Conservation (phyloP, 2,797 vertebrate species). For the Eospalax fontanierii region DNA sequence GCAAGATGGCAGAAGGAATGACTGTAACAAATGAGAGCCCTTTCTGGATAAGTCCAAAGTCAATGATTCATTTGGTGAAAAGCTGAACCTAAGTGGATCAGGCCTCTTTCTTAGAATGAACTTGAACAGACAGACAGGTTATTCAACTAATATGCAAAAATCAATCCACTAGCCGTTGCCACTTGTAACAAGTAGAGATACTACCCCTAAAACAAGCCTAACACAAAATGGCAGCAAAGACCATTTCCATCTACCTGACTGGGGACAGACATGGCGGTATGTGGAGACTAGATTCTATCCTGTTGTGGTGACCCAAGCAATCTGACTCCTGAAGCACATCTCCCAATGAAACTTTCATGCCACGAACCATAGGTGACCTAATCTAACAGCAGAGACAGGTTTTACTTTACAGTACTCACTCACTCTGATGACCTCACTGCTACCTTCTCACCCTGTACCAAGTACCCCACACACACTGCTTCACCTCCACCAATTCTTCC, state of each 20-base stretch:
- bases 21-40: background rate
- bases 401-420: slow-evolving; percentile 81
- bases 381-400: slow-evolving; percentile 68
- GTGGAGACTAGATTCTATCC: slow-evolving; percentile 52
- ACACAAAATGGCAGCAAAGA: slow-evolving; percentile 69
- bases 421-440: slow-evolving; percentile 68
- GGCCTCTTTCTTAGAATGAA: slow-evolving; percentile 43
- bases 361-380: slow-evolving; percentile 69
- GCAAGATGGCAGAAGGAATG: background rate
- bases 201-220: background rate
- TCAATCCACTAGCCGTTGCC: background rate
- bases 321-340: slow-evolving; percentile 76
- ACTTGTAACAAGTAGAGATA: background rate
- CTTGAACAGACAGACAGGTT: slow-evolving; percentile 31
- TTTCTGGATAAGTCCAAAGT: slow-evolving; percentile 49
- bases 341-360: slow-evolving; percentile 86
- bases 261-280: background rate
- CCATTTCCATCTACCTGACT: background rate
- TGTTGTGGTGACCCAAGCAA: slow-evolving; percentile 67
- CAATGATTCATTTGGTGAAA: slow-evolving; percentile 39
- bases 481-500: slow-evolving; percentile 15
- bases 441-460: slow-evolving; percentile 72
- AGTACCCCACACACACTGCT: slow-evolving; percentile 41
- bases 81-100: background rate
- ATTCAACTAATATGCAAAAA: slow-evolving; percentile 47